Conservation (phyloP, 2,113 vertebrate species). For the Phalacrocorax pelagicus region DNA sequence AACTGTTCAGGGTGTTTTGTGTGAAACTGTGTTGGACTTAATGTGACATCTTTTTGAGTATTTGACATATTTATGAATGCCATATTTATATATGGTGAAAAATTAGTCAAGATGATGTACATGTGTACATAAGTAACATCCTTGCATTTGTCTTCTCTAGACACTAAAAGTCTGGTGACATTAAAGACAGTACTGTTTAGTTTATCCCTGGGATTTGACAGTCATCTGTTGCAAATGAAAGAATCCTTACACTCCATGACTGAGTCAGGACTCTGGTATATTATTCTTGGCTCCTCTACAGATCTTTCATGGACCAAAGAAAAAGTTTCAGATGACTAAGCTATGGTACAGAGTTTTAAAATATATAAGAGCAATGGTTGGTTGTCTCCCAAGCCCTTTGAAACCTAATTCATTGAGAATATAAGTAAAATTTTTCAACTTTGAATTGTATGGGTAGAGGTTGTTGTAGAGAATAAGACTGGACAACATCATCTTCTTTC, state of each 20-base stretch:
- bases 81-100: not conserved
- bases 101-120: not conserved
- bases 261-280: not conserved
- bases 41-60: not conserved
- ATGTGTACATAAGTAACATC: not conserved
- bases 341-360: not conserved
- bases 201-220: not conserved
- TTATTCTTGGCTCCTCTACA: not conserved
- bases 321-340: not conserved
- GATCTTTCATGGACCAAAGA: not conserved
- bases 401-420: not conserved
- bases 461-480: not conserved
- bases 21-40: not conserved
- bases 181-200: not conserved
- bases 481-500: not conserved
- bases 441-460: not conserved
- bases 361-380: not conserved
- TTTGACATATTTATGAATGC: not conserved
- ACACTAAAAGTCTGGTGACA: not conserved
- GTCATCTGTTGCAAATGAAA: not conserved
- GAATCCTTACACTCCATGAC: not conserved
- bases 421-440: not conserved
- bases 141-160: not conserved
- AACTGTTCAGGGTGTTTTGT: not conserved
- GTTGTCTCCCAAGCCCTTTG: not conserved